Evolutionary conservation across 2,113 vertebrate species (phyloP).

Genomic region (Silurus meridionalis): DNA sequence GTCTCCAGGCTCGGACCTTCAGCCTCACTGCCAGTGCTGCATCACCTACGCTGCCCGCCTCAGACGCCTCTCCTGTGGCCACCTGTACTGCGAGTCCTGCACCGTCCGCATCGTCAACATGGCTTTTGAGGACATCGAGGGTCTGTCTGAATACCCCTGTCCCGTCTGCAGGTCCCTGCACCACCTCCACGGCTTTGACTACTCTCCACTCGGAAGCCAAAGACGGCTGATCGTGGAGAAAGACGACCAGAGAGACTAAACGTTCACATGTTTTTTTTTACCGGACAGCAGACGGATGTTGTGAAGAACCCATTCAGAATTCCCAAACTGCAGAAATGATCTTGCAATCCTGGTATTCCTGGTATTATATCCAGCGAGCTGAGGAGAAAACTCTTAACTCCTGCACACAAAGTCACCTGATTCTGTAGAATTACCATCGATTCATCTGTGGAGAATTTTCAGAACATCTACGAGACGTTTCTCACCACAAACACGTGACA

Average conservation of each 20-base stretch:
- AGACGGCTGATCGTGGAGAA: slow-evolving; percentile 57
- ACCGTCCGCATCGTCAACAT: slow-evolving; percentile 76
- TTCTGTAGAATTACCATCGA: not conserved
- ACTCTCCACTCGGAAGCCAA: slow-evolving; percentile 56
- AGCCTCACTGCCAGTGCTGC: slow-evolving; percentile 76
- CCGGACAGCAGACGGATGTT: not conserved
- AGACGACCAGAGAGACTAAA: slow-evolving; percentile 57
- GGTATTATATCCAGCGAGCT: not conserved
- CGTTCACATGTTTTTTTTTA: not conserved
- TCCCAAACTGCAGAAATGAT: not conserved
- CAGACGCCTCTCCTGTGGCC: slow-evolving; percentile 75
- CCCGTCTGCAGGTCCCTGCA: slow-evolving; percentile 75
- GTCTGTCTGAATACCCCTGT: slow-evolving; percentile 75
- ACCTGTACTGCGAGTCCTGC: slow-evolving; percentile 74
- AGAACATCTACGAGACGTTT: not conserved
- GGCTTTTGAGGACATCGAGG: slow-evolving; percentile 78
- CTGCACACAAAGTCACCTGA: not conserved
- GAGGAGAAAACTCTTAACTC: not conserved
- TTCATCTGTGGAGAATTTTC: not conserved
- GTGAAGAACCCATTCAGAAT: not conserved
- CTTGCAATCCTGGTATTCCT: not conserved
- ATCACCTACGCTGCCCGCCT: slow-evolving; percentile 68
- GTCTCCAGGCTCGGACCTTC: slow-evolving; percentile 68
- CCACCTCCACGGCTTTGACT: slow-evolving; percentile 63
- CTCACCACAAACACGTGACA: not conserved